A percentile compares a stretch with the other conserved stretches of the same genome.
These are phyloP conservation scores for Agrochola lychnidis DNA, from an alignment of 2,888 invertebrate genomes.

Conservation along the genomic window DNA sequence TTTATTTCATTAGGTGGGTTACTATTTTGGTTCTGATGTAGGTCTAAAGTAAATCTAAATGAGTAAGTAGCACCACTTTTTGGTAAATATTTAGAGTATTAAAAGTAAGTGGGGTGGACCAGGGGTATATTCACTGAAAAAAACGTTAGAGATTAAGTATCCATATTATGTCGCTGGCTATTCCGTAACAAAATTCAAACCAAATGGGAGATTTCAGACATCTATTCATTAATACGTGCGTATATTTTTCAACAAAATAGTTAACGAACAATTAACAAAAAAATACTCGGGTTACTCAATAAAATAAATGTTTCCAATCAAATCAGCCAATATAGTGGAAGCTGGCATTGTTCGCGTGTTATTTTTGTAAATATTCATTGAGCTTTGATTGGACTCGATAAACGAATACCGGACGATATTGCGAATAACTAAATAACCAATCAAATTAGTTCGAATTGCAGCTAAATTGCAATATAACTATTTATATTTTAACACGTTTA, in stretches of 20 bases:
- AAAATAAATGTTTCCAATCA: conserved; percentile 41
- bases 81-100: background rate
- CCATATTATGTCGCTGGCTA: background rate
- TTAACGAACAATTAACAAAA: conserved; percentile 10
- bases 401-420: conserved; percentile 26
- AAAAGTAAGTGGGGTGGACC: background rate
- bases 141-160: background rate
- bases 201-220: too few species aligned
- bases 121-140: background rate
- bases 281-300: conserved; percentile 15
- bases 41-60: conserved; percentile 8
- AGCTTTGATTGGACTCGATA: conserved; percentile 35
- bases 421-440: conserved; percentile 47
- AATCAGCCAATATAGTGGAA: conserved; percentile 20
- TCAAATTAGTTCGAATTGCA: conserved; percentile 24
- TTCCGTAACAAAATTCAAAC: background rate
- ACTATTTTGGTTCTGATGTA: conserved; percentile 9
- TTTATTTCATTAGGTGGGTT: conserved; percentile 25
- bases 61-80: background rate
- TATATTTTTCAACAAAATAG: background rate
- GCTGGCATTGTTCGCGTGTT: conserved; percentile 17
- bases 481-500: too few species aligned
- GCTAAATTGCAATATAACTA: background rate
- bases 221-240: background rate
- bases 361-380: conserved; percentile 44